Percentiles rank a stretch among this genome's conserved stretches.
Evolutionary conservation across 1,140 invertebrate genomes (phyloP).

Genomic region (Anadara kagoshimensis): DNA sequence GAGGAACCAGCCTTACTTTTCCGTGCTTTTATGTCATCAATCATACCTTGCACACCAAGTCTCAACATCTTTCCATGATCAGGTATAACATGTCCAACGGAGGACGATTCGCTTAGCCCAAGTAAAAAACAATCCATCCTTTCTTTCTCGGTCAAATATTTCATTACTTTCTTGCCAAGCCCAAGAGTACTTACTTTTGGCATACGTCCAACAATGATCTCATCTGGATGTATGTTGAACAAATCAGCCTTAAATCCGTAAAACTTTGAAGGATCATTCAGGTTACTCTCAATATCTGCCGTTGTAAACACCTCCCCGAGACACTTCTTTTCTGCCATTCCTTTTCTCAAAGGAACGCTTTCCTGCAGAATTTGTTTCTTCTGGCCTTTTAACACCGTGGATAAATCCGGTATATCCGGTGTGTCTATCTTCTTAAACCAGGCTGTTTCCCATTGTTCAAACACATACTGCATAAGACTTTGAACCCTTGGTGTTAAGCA

Average conservation of each 20-base stretch:
- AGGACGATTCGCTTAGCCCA: background rate
- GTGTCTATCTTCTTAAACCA: background rate
- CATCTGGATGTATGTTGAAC: conserved; percentile 1
- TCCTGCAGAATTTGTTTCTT: background rate
- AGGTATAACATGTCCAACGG: background rate
- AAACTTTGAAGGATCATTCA: background rate
- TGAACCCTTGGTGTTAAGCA: background rate
- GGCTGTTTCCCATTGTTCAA: background rate
- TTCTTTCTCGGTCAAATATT: background rate
- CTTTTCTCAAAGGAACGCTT: background rate
- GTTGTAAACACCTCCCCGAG: conserved; percentile 1
- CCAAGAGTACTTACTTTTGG: background rate
- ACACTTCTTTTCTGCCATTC: background rate
- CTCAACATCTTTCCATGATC: background rate
- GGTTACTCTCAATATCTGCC: background rate
- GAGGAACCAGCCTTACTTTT: background rate
- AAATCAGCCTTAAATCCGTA: background rate
- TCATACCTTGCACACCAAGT: background rate
- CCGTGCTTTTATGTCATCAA: background rate
- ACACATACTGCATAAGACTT: background rate
- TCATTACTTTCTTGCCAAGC: conserved; percentile 1
- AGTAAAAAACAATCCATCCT: background rate
- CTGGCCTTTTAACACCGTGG: background rate
- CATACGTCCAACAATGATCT: conserved; percentile 1
- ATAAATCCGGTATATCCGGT: background rate